These are phyloP conservation scores for Perca schrenkii DNA, from an alignment of 2,113 vertebrate species.

Conservation along the genomic window DNA sequence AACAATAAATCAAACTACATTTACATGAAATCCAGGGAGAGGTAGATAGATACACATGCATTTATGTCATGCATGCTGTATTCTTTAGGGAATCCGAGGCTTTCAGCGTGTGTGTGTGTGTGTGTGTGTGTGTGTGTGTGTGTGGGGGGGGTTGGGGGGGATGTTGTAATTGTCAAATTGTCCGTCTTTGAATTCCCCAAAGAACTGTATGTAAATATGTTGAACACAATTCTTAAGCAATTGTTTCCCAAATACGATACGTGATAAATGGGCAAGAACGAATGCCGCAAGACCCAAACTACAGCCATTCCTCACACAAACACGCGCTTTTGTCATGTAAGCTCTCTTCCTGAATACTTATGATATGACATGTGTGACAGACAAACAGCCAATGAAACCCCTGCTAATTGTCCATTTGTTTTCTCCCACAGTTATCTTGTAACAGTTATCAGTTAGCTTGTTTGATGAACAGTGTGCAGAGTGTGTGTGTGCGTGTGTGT, in stretches of 20 bases:
- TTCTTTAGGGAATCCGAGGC: conserved; percentile 68
- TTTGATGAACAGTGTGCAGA: conserved; percentile 59
- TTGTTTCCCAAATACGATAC: conserved; percentile 20
- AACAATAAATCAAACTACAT: conserved; percentile 75
- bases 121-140: background rate
- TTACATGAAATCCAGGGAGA: conserved; percentile 66
- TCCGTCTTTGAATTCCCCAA: conserved; percentile 77
- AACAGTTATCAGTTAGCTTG: conserved; percentile 20
- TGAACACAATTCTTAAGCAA: conserved; percentile 52
- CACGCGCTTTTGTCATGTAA: conserved; percentile 17
- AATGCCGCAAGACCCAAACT: conserved; percentile 48
- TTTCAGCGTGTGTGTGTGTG: conserved; percentile 20
- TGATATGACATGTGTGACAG: background rate
- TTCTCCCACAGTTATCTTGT: background rate
- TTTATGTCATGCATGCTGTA: conserved; percentile 60
- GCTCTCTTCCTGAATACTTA: conserved; percentile 17
- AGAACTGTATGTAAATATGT: conserved; percentile 79
- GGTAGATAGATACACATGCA: conserved; percentile 57
- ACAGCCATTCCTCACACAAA: background rate
- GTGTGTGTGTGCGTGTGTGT: conserved; percentile 10
- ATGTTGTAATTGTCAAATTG: conserved; percentile 74
- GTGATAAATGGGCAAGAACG: conserved; percentile 57
- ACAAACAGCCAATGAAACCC: conserved; percentile 36
- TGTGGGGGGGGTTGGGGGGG: background rate
- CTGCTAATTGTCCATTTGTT: conserved; percentile 6